These are phyloP conservation scores for Ericerus pela DNA, from an alignment of 1,140 invertebrate genomes.

Conservation along the genomic window DNA sequence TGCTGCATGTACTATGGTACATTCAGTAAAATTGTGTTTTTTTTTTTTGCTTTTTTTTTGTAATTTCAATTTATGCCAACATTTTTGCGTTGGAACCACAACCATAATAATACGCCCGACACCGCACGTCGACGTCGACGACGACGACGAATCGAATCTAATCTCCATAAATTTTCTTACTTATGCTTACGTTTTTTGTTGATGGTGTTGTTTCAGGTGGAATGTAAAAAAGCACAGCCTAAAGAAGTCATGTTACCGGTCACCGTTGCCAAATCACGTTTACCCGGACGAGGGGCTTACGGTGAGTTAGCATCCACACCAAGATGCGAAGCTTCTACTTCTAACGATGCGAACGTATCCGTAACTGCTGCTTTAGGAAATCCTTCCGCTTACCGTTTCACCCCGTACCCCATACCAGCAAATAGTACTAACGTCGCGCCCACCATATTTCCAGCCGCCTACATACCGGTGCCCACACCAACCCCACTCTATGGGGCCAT, in stretches of 20 bases:
- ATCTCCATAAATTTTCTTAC: no score
- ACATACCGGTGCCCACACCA: slow-evolving; percentile 42
- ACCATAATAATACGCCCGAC: no score
- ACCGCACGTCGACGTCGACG: no score
- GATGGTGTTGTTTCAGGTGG: slow-evolving; percentile 75
- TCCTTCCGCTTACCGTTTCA: slow-evolving; percentile 32
- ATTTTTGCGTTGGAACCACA: no score
- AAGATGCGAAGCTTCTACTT: slow-evolving; percentile 21
- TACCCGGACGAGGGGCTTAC: slow-evolving; percentile 78
- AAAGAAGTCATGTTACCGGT: slow-evolving; percentile 98
- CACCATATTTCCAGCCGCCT: slow-evolving; percentile 31
- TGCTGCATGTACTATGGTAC: no score
- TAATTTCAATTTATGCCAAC: no score
- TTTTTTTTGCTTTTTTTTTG: no score
- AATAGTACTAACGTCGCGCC: slow-evolving; percentile 25
- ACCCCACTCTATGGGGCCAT: slow-evolving; percentile 39
- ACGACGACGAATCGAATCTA: no score
- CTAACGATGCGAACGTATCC: slow-evolving; percentile 28
- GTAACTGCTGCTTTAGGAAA: slow-evolving; percentile 28
- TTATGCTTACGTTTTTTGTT: no score
- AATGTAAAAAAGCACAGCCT: slow-evolving; percentile 98
- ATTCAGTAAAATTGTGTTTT: no score
- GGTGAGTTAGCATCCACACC: slow-evolving; percentile 60
- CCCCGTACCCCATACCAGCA: slow-evolving; percentile 41
- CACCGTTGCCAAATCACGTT: slow-evolving; percentile 81